Evolutionary conservation across 2,888 invertebrate genomes (phyloP).

Genomic region (Stomorhina lunata): DNA sequence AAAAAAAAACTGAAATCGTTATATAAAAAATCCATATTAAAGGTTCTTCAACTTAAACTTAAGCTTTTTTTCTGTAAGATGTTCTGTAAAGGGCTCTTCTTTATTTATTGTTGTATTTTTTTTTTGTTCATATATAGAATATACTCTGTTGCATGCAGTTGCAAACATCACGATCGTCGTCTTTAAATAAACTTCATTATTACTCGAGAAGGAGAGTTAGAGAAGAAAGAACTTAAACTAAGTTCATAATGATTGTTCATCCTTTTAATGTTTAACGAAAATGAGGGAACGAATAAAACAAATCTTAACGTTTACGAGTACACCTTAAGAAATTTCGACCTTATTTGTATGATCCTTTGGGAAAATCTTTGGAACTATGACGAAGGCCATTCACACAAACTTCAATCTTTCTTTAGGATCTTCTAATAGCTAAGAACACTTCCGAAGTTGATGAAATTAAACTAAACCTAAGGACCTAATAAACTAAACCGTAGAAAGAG

Average conservation of each 20-base stretch:
- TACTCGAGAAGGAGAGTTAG: not conserved
- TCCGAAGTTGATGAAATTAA: too few species aligned
- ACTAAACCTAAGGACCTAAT: too few species aligned
- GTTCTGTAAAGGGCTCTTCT: slow-evolving; percentile 59
- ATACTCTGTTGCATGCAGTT: slow-evolving; percentile 61
- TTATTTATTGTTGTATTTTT: slow-evolving; percentile 32
- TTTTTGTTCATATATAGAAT: slow-evolving; percentile 11
- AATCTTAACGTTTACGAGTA: slow-evolving; percentile 30
- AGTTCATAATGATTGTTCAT: slow-evolving; percentile 52
- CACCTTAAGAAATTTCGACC: too few species aligned
- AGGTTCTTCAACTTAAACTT: slow-evolving; percentile 61
- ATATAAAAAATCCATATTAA: slow-evolving; percentile 42
- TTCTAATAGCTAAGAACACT: too few species aligned
- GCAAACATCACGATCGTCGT: slow-evolving; percentile 61
- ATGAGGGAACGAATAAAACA: slow-evolving; percentile 6
- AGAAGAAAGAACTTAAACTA: not conserved
- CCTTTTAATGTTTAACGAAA: slow-evolving; percentile 54
- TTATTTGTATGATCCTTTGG: too few species aligned
- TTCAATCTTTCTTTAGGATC: too few species aligned
- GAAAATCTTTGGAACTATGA: too few species aligned
- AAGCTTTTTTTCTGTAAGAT: slow-evolving; percentile 61
- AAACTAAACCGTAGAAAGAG: too few species aligned
- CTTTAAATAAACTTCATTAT: slow-evolving; percentile 56
- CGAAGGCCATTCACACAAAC: too few species aligned
- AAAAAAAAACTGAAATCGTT: not conserved